A percentile compares a stretch with the other conserved stretches of the same genome.
These are phyloP conservation scores for Mirza zaza DNA, from an alignment of 2,113 vertebrate genomes.

Conservation along the genomic window DNA sequence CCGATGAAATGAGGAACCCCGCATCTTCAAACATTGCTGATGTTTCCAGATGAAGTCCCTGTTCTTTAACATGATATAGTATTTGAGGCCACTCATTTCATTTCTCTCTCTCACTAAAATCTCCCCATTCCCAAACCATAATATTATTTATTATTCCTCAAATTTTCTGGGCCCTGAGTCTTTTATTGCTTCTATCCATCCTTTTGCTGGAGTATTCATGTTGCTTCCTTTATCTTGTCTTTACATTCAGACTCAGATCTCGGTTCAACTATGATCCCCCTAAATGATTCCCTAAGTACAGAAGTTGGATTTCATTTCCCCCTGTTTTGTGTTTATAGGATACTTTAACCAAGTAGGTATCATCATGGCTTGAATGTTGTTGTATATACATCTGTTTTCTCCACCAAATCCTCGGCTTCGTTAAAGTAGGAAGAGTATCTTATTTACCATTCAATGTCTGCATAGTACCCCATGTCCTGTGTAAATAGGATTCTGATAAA, in stretches of 20 bases:
- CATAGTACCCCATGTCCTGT: neutral
- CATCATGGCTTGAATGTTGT: neutral
- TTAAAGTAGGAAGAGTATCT: neutral
- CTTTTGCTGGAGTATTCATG: neutral
- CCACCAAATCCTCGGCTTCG: neutral
- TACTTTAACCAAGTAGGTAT: neutral
- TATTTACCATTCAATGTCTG: neutral
- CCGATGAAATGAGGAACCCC: neutral
- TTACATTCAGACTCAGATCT: neutral
- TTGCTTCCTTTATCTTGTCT: neutral
- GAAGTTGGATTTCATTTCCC: neutral
- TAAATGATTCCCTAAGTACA: neutral
- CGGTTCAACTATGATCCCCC: neutral
- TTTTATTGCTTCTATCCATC: neutral
- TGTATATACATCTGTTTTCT: neutral
- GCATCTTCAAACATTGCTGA: neutral
- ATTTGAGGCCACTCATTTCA: neutral
- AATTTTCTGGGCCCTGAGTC: neutral
- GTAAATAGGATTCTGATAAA: neutral
- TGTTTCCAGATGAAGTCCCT: neutral
- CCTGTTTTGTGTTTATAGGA: neutral
- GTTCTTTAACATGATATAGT: neutral
- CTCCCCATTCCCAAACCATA: neutral
- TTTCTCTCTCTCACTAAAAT: neutral
- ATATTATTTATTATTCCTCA: neutral